Base-by-base conservation (phyloP, 2,113 vertebrate genomes). In the Sylvietta virens region DNA sequence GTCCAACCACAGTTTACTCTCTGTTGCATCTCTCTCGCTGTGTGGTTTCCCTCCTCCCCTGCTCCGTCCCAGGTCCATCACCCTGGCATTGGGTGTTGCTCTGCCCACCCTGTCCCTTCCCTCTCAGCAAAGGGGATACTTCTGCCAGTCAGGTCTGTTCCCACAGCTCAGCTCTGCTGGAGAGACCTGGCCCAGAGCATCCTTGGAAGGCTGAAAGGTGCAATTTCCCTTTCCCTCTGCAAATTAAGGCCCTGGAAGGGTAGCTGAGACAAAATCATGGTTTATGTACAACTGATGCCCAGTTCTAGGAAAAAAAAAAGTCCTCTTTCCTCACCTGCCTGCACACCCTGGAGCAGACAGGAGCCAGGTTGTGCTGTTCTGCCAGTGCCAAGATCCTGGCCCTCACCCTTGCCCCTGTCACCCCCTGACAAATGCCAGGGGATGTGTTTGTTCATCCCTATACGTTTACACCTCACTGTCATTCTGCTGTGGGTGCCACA, bases 1-100 rank as follows among this genome's bases (percentile, higher is more conserved):
- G 94, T 95, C 94, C 86, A 94, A 97, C 94, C 95, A 91, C 94
- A 88, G 90, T 96, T 96, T 97, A 81, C 80, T 94, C 92, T 96
- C 88, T 96, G 92, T 97, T 94, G 94, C 93, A 95, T 96, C 92
- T 95, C 65, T 94, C 65, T 94, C 1, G 44, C 81, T 96, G 60
- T 90, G 87, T 94, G 84, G 50, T 95, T 92, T 73, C 40, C 89
- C 24, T 88, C 76, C 72, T 6, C 2, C 81, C 77, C 64, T 58
- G 51, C 81, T 86, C 40, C 57, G 61, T 90, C 54, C 57, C 1
- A 13, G 9, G 8, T 62, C 45, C 74, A 30, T 65, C 57, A 66
- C 65, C n/a, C 69, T 56, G 27, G 48, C 2, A 1, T 2, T 88
- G 86, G 61, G 90, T 86, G 71, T 51, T 82, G 76, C 44, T 84